Base-by-base conservation (phyloP, 2,797 vertebrate species). In the Acanthurus tractus region DNA sequence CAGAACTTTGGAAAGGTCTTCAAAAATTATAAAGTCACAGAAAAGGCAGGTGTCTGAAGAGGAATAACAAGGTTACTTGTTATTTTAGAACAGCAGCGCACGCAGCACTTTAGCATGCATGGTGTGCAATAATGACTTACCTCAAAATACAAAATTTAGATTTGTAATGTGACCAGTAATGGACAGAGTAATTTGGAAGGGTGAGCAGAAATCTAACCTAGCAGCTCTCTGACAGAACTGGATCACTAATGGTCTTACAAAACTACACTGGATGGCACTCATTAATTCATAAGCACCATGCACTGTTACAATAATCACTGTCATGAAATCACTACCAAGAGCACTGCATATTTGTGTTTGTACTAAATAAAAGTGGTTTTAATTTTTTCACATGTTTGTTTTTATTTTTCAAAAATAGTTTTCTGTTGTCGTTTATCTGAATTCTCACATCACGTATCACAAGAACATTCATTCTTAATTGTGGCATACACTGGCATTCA, bases 21-120 rank as follows among this genome's bases (percentile, higher is more conserved):
- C 63, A 53, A 23, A 23, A 64, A 52, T 40, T 5, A 17, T n/a
- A 22, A 53, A 36, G 34, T 65, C 63, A 53, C 14, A 52, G 48
- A 40, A 40, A 52, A 29, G 5, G 25, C 25, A 29, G 25, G 25
- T 29, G 25, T 4, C 15, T 36, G 3, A 54, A 54, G 52, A 3
- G 3, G 50, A 25, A 53, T 25, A 25, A 53, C 23, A 54, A 54
- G 23, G 25, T 18, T 34, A 15, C 25, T 50, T 25, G 10, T 23
- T 13, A 25, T 13, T 20, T 23, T 23, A 8, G 52, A 14, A 17
- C 6, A 23, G 22, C 48, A n/a, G 8, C 18, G 4, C 9, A 49
- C 11, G n/a, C n/a, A 49, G 48, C 48, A 49, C n/a, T 10, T 10
- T n/a, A 10, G 18, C 18, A 49, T 20, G 46, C 17, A 49, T 20